phyloP scores from a whole-genome alignment of 2,888 invertebrate species.

The Apantesis nais region DNA sequence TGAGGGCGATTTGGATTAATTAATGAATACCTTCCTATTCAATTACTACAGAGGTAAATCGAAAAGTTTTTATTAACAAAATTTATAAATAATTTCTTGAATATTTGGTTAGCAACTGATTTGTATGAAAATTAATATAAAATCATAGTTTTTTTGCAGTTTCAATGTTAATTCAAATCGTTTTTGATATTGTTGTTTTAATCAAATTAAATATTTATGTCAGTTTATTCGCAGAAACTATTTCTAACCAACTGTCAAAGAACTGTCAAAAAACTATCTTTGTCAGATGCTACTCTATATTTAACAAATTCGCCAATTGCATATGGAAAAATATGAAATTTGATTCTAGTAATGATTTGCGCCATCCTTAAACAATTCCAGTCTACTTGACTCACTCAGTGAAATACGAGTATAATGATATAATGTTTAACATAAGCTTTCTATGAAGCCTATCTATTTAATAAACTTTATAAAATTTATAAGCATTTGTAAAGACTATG shows the following conservation, averaged over 20 bases:
- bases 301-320: not conserved
- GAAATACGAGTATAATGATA: too few species aligned
- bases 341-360: too few species aligned
- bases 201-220: not conserved
- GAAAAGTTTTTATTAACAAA: not conserved
- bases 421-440: too few species aligned
- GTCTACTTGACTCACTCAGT: not conserved
- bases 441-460: too few species aligned
- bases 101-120: not conserved
- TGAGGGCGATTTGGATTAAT: conserved; percentile 3
- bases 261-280: not conserved
- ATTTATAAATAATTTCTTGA: not conserved
- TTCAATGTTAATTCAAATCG: not conserved
- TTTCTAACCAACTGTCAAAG: not conserved
- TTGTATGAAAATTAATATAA: not conserved
- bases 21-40: not conserved
- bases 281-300: not conserved
- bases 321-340: not conserved
- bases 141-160: not conserved
- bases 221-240: not conserved
- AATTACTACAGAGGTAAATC: not conserved
- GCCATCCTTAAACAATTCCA: not conserved
- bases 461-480: too few species aligned
- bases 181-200: not conserved
- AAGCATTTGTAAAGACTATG: too few species aligned